Base-by-base conservation (phyloP, 2,797 vertebrate genomes). In the Micromesistius poutassou region DNA sequence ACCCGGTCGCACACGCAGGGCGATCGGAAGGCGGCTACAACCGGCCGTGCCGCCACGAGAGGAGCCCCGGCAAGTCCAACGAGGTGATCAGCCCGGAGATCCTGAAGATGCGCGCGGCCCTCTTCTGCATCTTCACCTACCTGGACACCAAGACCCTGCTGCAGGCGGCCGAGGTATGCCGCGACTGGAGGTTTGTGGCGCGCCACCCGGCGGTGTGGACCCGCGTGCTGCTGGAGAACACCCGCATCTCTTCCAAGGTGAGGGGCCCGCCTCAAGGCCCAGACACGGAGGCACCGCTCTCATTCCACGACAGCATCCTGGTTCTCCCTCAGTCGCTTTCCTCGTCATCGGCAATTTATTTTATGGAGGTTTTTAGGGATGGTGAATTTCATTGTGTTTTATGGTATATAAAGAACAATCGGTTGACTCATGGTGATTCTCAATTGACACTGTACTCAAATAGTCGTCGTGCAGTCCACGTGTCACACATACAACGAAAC, bases 91-190 rank as follows among this genome's bases (percentile, higher is more conserved):
- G 97, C 89, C 97, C 98, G 0, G 98, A 99, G 92, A 95, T 98
- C 84, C 95, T 99, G 86, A 99, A 99, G 93, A 99, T 98, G 96
- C 88, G 98, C 0, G 98, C 97, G 0, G 97, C 97, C 1, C 95
- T 99, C 3, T 99, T 99, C 93, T 99, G 97, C 84, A 98, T 99
- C 93, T 99, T 99, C 93, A 99, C 97, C 79, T 99, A 99, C 91
- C 90, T 99, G 92, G 97, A 99, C 85, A 98, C 96, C 1, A 96
- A 96, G 91, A 98, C 97, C 0, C 92, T 99, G 78, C 93, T 99
- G 86, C 93, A 95, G 28, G 95, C 95, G 0, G 97, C 97, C 0
- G 97, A 98, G 89, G 97, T 98, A 79, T 98, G 96, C 92, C 94
- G 95, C 14, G 97, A 98, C 93, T 99, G 98, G 97, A 97, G 95